Evolutionary conservation across 1,140 invertebrate genomes (phyloP), one percentile per base, ranked within the genome.

Genomic region (Prorops nasuta): DNA sequence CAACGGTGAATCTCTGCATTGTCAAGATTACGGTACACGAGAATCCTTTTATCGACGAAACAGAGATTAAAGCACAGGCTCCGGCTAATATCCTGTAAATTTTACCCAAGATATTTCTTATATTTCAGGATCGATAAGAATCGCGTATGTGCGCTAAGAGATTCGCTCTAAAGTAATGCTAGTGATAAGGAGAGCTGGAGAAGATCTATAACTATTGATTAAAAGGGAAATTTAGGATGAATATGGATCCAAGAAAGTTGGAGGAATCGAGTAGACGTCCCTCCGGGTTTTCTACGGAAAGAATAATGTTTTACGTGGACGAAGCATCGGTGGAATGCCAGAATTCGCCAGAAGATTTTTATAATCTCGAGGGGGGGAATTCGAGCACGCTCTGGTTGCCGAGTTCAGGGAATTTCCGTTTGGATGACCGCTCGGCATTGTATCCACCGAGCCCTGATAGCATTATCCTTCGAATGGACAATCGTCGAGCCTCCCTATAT

Each of bases 221-320:
- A n/a, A n/a, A n/a, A n/a, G n/a, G n/a, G n/a, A n/a, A n/a, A n/a
- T n/a, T n/a, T n/a, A n/a, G n/a, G n/a, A n/a, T n/a, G n/a, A 28
- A 28, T 4, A 28, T 28, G 24, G 24, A 28, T 28, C 24, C 24
- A 28, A 10, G 24, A 28, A n/a, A 42, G 38, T 18, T 28, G 16
- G 16, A 20, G 18, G 14, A 43, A 52, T 9, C 16, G 7, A 1
- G 22, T 44, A 54, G 56, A 15, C 48, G 44, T 3, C 36, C 43
- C 10, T 64, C 55, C 4, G 42, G 42, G 4, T 58, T 55, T 1
- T 57, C 59, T 12, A 59, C 64, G 24, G 69, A 75, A 7, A 57
- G 61, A 19, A 63, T 60, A 16, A 64, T 72, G 12, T 68, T 69
- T 38, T 68, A 65, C 47, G 60, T 66, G 50, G 64, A 74, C 8